phyloP scores from a whole-genome alignment of 2,888 invertebrate genomes.

The Dasypolia templi region DNA sequence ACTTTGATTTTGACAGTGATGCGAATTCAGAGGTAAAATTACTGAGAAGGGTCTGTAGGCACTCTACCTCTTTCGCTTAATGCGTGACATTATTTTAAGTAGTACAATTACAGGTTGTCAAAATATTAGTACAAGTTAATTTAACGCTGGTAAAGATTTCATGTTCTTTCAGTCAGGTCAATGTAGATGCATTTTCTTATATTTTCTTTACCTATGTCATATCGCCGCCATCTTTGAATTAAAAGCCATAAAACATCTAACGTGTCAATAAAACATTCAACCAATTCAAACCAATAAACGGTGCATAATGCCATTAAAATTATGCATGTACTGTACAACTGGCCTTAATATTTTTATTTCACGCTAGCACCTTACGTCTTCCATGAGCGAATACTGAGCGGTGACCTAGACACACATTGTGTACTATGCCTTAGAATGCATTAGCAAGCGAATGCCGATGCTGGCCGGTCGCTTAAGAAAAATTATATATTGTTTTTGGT shows the following conservation, averaged over 20 bases:
- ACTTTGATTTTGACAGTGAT: no score
- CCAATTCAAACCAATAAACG: constrained; percentile 26
- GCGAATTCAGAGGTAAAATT: no score
- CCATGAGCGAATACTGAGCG: constrained; percentile 60
- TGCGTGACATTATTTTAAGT: no score
- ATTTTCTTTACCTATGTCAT: not conserved
- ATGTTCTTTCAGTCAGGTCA: not conserved
- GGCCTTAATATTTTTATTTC: constrained; percentile 55
- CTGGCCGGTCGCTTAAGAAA: constrained; percentile 22
- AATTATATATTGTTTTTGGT: constrained; percentile 14
- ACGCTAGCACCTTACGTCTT: constrained; percentile 64
- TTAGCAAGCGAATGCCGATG: constrained; percentile 38
- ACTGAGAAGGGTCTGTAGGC: no score
- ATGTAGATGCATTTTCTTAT: not conserved
- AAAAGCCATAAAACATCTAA: constrained; percentile 3
- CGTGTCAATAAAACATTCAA: constrained; percentile 21
- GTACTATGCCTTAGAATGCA: constrained; percentile 58
- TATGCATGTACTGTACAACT: constrained; percentile 23
- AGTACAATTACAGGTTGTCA: no score
- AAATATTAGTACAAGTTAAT: no score
- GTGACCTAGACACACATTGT: constrained; percentile 69
- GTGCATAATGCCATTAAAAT: constrained; percentile 44
- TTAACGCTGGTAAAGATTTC: no score
- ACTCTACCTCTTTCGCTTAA: no score
- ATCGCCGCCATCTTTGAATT: not conserved